Evolutionary conservation across 2,888 invertebrate species (phyloP), one percentile per base, ranked within the genome.

Genomic region (Drosophila glabriapex): DNA sequence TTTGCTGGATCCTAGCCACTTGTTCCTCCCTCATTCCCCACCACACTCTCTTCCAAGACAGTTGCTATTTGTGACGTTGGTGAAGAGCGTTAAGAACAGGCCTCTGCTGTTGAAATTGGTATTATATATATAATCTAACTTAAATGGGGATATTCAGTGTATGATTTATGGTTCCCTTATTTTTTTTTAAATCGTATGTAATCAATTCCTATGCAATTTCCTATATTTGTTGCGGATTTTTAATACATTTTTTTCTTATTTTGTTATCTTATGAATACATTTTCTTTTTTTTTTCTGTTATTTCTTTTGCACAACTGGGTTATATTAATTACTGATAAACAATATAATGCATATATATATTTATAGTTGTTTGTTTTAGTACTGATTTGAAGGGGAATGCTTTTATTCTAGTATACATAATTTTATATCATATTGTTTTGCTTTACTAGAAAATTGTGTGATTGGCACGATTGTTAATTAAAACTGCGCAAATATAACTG

Each of bases 21-120:
- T 78, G 60, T 56, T 16, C 16, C 46, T 16, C 16, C 46, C 16
- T 4, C 46, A 16, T 4, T 16, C 25, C 25, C 25, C 16, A 16
- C 9, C 46, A 4, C 16, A 9, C 22, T 46, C 25, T 16, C 9
- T 76, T 69, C 56, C 83, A 79, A 75, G 71, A 68, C 75, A 64
- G 58, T 56, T 73, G 79, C 49, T 62, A 68, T 72, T 83, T 78
- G 58, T 69, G 69, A 46, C 65, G 35, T 37, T 55, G 35, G 59
- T 52, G 49, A 50, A 71, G 54, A 73, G 66, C 54, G 53, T 71
- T 65, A 46, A 35, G 49, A 63, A 31, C 54, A 39, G 25, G 41
- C n/a, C 28, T 25, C 28, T 39, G 22, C 9, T 56, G 14, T 28
- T 39, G 9, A 29, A 39, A 29, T 28, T 19, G 5, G 28, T 28